A percentile compares a stretch with the other conserved stretches of the same genome.
Conservation (phyloP, 2,888 invertebrate species). For the Lycia hirtaria region DNA sequence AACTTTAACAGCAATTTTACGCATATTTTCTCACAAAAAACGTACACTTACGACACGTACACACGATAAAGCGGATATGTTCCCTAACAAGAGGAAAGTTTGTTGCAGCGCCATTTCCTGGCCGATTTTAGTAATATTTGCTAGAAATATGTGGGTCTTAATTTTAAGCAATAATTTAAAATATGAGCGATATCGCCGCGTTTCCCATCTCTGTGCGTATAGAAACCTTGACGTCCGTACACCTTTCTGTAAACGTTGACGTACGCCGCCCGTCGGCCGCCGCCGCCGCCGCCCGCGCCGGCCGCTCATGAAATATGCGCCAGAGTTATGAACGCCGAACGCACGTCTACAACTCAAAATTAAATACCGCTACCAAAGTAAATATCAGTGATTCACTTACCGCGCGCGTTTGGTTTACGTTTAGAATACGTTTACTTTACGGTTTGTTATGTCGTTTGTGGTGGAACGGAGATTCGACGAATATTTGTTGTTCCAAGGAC, state of each 20-base stretch:
- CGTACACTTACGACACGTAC: no score
- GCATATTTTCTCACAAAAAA: no score
- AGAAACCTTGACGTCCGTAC: slow-evolving; percentile 34
- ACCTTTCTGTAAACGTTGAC: slow-evolving; percentile 58
- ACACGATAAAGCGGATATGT: no score
- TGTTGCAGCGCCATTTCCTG: no score
- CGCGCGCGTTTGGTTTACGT: slow-evolving; percentile 32
- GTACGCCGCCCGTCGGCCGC: no score
- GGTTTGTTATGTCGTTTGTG: slow-evolving; percentile 25
- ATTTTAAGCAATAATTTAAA: no score
- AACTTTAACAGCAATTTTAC: no score
- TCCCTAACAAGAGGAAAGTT: no score
- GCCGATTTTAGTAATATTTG: no score
- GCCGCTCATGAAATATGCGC: slow-evolving; percentile 75
- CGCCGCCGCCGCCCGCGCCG: no score
- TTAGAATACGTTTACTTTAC: slow-evolving; percentile 24
- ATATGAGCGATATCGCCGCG: slow-evolving; percentile 38
- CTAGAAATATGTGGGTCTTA: no score
- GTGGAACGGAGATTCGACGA: slow-evolving; percentile 8
- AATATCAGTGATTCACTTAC: slow-evolving; percentile 45
- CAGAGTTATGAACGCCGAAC: slow-evolving; percentile 60
- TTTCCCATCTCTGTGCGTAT: slow-evolving; percentile 45
- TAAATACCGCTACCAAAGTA: slow-evolving; percentile 55
- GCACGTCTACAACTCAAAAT: slow-evolving; percentile 51
- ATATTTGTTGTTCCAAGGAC: slow-evolving; percentile 15